Evolutionary conservation across 30 jellyfish, hydroid and myxozoan genomes (phyloP), one percentile per base, ranked within the genome.

Genomic region (Clytia hemisphaerica): DNA sequence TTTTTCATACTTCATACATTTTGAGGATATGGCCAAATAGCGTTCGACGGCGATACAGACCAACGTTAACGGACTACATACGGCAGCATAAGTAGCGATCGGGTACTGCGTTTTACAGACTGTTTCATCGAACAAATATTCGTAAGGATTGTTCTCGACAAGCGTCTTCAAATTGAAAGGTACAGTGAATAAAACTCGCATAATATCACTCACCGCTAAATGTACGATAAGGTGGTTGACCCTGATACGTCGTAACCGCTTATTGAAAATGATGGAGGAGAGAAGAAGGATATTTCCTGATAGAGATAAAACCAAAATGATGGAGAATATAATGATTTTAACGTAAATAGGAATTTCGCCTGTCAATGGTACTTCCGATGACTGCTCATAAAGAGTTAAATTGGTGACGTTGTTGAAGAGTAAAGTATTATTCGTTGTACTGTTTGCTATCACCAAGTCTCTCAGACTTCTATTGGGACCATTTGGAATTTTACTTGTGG

Each of bases 31-130:
- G 4, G 84, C 84, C n/a, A 46, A 24, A 42, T 18, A 72, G 18
- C 84, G 27, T 26, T 72, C 84, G 16, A 57, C 31, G 5, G 84
- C 84, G 30, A 72, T 72, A 21, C 80, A 34, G 2, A 72, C 75
- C 12, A 72, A 16, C 3, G 84, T 72, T 4, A 72, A 58, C 18
- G 35, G 81, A 29, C 46, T 70, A 18, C 81, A 4, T 2, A 55
- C 58, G 18, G 38, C 58, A 2, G 48, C 69, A 37, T 27, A 29
- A 15, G 84, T 72, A 14, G 84, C 84, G 16, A 72, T 29, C 7
- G 84, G 84, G 38, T 50, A 32, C 25, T 55, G 36, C 21, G 51
- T 29, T 29, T 40, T 37, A 47, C 84, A 72, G 6, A 67, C 84
- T 25, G 35, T 58, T 44, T n/a, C 26, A 14, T 69, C 80, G 2